phyloP scores from a whole-genome alignment of 2,797 vertebrate genomes.

The Lutjanus argentimaculatus region DNA sequence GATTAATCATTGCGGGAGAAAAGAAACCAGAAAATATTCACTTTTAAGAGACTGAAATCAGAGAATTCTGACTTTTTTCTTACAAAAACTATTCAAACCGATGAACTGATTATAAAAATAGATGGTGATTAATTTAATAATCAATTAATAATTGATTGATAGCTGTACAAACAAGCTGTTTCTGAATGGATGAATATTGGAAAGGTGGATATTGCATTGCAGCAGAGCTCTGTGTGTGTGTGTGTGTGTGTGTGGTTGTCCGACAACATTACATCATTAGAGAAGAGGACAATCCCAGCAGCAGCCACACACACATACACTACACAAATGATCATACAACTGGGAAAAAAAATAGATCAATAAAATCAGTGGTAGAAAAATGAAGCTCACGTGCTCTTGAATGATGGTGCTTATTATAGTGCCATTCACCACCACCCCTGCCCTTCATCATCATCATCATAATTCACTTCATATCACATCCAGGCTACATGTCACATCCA shows the following conservation, averaged over 20 bases:
- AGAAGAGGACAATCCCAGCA: background rate
- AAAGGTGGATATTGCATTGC: background rate
- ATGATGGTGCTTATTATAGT: background rate
- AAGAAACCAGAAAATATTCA: too few relatives aligned
- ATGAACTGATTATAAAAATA: too few relatives aligned
- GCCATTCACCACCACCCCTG: too few relatives aligned
- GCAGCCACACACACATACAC: background rate
- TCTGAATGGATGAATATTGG: too few relatives aligned
- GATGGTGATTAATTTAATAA: too few relatives aligned
- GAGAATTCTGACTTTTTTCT: too few relatives aligned
- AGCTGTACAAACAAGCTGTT: background rate
- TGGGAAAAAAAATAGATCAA: background rate
- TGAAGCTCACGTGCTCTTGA: background rate
- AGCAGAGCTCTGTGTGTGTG: background rate
- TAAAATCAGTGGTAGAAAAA: background rate
- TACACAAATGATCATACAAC: background rate
- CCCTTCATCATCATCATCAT: background rate
- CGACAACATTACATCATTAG: constrained; percentile 5
- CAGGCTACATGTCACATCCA: background rate
- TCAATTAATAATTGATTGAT: too few relatives aligned
- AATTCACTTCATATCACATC: background rate
- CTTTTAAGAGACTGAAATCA: too few relatives aligned
- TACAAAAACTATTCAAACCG: too few relatives aligned
- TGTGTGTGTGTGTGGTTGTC: background rate
- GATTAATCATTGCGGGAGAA: too few relatives aligned